These are phyloP conservation scores for Acanthochromis polyacanthus DNA, from an alignment of 2,113 vertebrate species.

Conservation along the genomic window DNA sequence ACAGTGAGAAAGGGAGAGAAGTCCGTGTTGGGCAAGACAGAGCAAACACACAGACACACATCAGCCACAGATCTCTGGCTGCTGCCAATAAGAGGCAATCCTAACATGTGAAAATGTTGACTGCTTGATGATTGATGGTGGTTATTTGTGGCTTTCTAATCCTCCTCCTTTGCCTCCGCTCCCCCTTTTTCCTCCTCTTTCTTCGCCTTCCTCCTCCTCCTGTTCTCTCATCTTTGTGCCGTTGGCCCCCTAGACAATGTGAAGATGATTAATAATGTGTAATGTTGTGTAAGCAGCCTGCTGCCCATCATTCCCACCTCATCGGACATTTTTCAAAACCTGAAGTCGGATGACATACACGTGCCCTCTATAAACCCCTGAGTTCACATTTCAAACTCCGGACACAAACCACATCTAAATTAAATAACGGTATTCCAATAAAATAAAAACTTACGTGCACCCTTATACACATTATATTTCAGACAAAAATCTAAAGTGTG, in stretches of 20 bases:
- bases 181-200: constrained; percentile 66
- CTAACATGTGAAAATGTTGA: constrained; percentile 89
- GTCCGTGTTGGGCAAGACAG: constrained; percentile 54
- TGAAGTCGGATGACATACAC: constrained; percentile 30
- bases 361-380: background rate
- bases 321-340: constrained; percentile 63
- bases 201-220: constrained; percentile 77
- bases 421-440: background rate
- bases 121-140: constrained; percentile 92
- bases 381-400: background rate
- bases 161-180: constrained; percentile 76
- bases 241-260: constrained; percentile 60
- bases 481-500: background rate
- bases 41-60: constrained; percentile 59
- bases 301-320: constrained; percentile 69
- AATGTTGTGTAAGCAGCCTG: constrained; percentile 75
- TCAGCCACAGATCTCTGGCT: constrained; percentile 82
- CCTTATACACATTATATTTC: background rate
- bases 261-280: constrained; percentile 84
- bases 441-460: background rate
- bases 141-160: constrained; percentile 93
- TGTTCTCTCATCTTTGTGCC: constrained; percentile 65
- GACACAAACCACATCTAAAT: background rate
- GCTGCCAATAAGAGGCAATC: constrained; percentile 89
- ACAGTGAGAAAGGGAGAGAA: constrained; percentile 65